phyloP scores from a whole-genome alignment of 2,888 invertebrate genomes.

The Drosophila tripunctata region DNA sequence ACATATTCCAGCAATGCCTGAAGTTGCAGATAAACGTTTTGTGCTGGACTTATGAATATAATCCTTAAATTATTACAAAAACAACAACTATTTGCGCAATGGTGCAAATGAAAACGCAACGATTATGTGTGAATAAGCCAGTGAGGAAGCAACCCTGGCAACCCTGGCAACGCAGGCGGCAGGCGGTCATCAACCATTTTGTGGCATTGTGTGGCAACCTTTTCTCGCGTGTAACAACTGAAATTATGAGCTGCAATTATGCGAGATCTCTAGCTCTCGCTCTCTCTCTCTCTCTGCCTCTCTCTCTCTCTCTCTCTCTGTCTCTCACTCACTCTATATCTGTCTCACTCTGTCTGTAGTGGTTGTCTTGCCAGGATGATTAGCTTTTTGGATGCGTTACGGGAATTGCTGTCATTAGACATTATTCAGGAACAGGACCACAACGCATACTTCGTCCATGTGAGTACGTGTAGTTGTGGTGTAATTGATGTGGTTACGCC shows the following conservation, averaged over 20 bases:
- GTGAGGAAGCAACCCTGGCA: conserved; percentile 15
- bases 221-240: conserved; percentile 34
- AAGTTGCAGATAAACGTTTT: conserved; percentile 63
- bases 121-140: conserved; percentile 71
- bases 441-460: conserved; percentile 41
- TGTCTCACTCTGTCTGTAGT: background rate
- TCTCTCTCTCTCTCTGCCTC: background rate
- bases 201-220: conserved; percentile 34
- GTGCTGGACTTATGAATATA: conserved; percentile 74
- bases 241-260: conserved; percentile 70
- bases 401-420: conserved; percentile 59
- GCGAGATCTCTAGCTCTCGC: conserved; percentile 31
- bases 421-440: conserved; percentile 25
- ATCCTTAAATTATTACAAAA: conserved; percentile 76
- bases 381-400: conserved; percentile 68
- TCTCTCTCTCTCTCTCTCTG: background rate
- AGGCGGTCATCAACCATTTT: conserved; percentile 18
- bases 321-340: too few relatives aligned
- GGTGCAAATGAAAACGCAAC: conserved; percentile 61
- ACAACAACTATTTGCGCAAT: conserved; percentile 54
- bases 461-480: conserved; percentile 29
- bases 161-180: too few relatives aligned
- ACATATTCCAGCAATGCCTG: conserved; percentile 41
- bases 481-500: conserved; percentile 65
- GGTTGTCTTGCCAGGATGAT: conserved; percentile 52